Evolutionary conservation across 35 echinoderm and acorn worm species (phyloP), one percentile per base, ranked within the genome.

Genomic region (Ptychodera flava): DNA sequence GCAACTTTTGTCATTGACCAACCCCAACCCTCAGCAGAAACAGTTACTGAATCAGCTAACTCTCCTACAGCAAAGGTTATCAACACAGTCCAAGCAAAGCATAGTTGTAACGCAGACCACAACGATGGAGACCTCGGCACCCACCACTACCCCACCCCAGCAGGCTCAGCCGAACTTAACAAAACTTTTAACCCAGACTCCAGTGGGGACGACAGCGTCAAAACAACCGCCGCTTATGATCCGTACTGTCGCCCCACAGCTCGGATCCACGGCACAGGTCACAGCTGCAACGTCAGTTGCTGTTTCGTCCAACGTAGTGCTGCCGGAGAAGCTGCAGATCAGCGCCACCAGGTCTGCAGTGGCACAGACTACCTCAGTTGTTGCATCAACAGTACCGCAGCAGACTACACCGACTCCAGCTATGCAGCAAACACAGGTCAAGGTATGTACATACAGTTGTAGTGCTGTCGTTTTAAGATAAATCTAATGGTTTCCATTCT

Each of bases 31-130:
- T 0, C 33, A 88, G 30, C 93, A 94, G 85, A 86, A 88, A 79
- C 82, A 82, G 10, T 81, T 94, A 36, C 82, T 94, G 37, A 79
- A 89, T 34, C 96, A 99, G 90, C 91, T 92, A 15, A 85, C 89
- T 35, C 29, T 64, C 1, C 78, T 90, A 0, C 88, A 93, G 83
- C 78, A 99, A 31, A 94, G 84, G 89, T 79, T 99, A 2, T 81
- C 91, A 1, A 31, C n/a, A 0, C 82, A 89, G 78, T 85, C 79
- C 0, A 88, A 87, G 30, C 80, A 82, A 78, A 78, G 78, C 52
- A 22, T 6, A 12, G 45, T 64, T 22, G 45, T 64, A 12, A 12
- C 22, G 6, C n/a, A n/a, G n/a, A 22, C 45, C 6, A 6, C 6
- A 22, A 64, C 45, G 45, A 22, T 30, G 30, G 32, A 28, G 81